A percentile compares a stretch with the other conserved stretches of the same genome.
Conservation (phyloP, 2,797 vertebrate genomes). For the Basileuterus tristriatus region DNA sequence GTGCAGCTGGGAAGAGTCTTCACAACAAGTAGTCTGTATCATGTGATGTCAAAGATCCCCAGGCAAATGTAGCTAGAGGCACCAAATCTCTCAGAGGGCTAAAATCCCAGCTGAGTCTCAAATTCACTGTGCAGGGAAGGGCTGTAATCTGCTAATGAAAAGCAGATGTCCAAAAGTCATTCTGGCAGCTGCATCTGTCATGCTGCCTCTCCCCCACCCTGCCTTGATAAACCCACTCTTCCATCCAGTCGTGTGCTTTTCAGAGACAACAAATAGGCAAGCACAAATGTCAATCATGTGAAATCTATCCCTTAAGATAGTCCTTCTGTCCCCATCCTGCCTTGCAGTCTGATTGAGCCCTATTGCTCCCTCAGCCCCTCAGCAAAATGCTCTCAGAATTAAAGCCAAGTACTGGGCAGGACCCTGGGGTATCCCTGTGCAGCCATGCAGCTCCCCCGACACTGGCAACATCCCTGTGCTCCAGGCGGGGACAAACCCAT, state of each 20-base stretch:
- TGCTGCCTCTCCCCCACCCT: background rate
- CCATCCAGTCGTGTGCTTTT: background rate
- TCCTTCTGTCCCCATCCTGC: background rate
- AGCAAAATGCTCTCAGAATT: background rate
- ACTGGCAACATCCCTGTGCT: fast-evolving
- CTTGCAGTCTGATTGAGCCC: background rate
- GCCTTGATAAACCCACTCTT: background rate
- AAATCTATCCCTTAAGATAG: background rate
- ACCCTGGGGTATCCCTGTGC: background rate
- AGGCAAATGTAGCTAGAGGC: background rate
- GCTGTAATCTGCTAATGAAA: background rate
- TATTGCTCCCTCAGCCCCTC: background rate
- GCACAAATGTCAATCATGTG: background rate
- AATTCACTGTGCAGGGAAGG: background rate
- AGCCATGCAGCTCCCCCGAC: background rate
- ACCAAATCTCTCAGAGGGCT: background rate
- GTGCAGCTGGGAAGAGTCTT: background rate
- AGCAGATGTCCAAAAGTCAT: background rate
- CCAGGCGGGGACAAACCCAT: background rate
- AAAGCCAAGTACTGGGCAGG: fast-evolving
- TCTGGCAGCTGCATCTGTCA: conserved; percentile 15
- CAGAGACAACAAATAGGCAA: background rate
- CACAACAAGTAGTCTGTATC: background rate
- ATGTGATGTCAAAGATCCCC: background rate
- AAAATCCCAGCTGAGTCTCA: conserved; percentile 1